Evolutionary conservation across 2,113 vertebrate species (phyloP).

Genomic region (Pogona vitticeps): DNA sequence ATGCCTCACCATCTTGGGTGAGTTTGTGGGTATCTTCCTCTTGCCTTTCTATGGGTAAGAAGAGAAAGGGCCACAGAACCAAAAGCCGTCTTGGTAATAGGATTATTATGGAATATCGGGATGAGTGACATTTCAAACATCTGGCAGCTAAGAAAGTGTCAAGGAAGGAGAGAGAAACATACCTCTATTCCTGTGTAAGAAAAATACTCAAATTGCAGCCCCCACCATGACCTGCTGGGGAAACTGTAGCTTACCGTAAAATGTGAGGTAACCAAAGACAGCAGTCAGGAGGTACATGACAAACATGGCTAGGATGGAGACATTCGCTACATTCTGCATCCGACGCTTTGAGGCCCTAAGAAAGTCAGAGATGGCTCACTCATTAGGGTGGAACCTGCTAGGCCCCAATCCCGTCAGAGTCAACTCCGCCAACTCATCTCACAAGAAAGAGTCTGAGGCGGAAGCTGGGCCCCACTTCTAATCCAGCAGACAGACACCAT

Average conservation of each 20-base stretch:
- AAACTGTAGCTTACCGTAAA: constrained; percentile 84
- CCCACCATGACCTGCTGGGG: neutral
- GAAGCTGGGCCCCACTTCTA: neutral
- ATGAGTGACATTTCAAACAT: neutral
- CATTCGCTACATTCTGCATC: constrained; percentile 95
- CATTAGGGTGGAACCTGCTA: neutral
- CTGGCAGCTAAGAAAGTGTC: neutral
- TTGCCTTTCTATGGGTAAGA: neutral
- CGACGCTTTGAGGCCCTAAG: constrained; percentile 87
- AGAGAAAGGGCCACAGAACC: neutral
- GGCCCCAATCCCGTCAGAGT: neutral
- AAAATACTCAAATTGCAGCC: fast-evolving
- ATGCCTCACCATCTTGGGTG: neutral
- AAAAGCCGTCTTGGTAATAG: too few relatives aligned
- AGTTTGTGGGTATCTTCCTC: neutral
- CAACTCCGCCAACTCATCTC: too few relatives aligned
- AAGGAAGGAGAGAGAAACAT: neutral
- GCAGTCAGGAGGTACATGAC: constrained; percentile 97
- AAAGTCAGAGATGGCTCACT: constrained; percentile 34
- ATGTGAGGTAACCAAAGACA: constrained; percentile 97
- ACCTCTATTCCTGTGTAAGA: neutral
- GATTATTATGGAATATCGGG: neutral
- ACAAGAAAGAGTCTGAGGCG: neutral
- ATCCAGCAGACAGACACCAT: neutral
- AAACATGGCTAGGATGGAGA: constrained; percentile 95